phyloP scores from a whole-genome alignment of 1,140 invertebrate genomes.

The Drosophila funebris region DNA sequence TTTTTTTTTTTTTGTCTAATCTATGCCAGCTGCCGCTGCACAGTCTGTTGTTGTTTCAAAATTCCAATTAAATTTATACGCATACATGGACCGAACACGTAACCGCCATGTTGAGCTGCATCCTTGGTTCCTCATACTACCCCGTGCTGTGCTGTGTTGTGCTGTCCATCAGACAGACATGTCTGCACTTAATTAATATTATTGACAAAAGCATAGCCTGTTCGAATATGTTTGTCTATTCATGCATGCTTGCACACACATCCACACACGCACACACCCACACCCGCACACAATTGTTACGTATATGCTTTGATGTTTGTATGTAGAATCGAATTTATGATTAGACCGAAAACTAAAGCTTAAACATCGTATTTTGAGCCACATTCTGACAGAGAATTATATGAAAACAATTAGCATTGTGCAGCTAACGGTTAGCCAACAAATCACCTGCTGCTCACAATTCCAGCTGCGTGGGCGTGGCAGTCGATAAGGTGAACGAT shows the following conservation, averaged over 20 bases:
- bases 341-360: constrained; percentile 60
- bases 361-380: constrained; percentile 51
- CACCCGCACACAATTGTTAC: constrained; percentile 32
- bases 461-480: constrained; percentile 13
- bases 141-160: not conserved
- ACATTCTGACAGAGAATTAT: constrained; percentile 59
- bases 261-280: constrained; percentile 15
- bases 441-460: not conserved
- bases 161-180: constrained; percentile 35
- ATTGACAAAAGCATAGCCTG: constrained; percentile 73
- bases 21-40: not conserved
- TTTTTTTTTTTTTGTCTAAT: constrained; percentile 46
- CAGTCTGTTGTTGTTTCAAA: constrained; percentile 1
- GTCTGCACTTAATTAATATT: constrained; percentile 81
- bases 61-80: constrained; percentile 49
- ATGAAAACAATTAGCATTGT: constrained; percentile 75
- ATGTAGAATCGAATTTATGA: constrained; percentile 68
- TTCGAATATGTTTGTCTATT: constrained; percentile 69
- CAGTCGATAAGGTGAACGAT: not conserved
- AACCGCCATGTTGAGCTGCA: constrained; percentile 29
- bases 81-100: not conserved
- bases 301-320: constrained; percentile 67
- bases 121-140: constrained; percentile 1
- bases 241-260: constrained; percentile 61
- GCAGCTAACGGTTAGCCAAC: constrained; percentile 58